Percentiles rank a stretch among this genome's conserved stretches.
Conservation (phyloP, 2,888 invertebrate species). For the Chalcis sispes region DNA sequence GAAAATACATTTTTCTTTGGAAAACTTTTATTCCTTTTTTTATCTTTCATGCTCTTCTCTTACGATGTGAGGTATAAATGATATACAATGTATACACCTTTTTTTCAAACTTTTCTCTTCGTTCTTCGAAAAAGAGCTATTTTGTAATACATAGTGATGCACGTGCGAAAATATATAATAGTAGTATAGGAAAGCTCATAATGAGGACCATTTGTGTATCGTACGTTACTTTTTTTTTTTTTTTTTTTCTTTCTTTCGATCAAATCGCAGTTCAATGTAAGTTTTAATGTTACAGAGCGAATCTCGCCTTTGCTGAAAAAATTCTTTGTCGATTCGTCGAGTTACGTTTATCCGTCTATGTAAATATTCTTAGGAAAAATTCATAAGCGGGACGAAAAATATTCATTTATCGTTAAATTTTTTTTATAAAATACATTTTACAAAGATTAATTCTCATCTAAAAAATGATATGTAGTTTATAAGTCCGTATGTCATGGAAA, state of each 20-base stretch:
- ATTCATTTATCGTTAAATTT: not conserved
- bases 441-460: constrained; percentile 37
- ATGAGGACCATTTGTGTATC: constrained; percentile 41
- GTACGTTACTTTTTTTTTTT: not conserved
- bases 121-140: constrained; percentile 33
- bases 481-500: not conserved
- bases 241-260: constrained; percentile 24
- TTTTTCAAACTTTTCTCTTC: constrained; percentile 17
- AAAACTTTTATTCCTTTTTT: constrained; percentile 16
- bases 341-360: constrained; percentile 4
- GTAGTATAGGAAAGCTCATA: constrained; percentile 53
- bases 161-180: constrained; percentile 56
- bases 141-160: constrained; percentile 38
- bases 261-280: constrained; percentile 42
- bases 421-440: constrained; percentile 38
- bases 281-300: constrained; percentile 19
- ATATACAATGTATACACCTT: constrained; percentile 35
- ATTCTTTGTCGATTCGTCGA: constrained; percentile 33
- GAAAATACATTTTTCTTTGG: constrained; percentile 41
- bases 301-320: constrained; percentile 43
- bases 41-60: not conserved
- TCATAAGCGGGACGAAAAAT: constrained; percentile 40
- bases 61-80: constrained; percentile 30
- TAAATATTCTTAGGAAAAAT: not conserved
- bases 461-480: constrained; percentile 55